Conservation (phyloP, 2,113 vertebrate species). For the Lethenteron camtschaticum region DNA sequence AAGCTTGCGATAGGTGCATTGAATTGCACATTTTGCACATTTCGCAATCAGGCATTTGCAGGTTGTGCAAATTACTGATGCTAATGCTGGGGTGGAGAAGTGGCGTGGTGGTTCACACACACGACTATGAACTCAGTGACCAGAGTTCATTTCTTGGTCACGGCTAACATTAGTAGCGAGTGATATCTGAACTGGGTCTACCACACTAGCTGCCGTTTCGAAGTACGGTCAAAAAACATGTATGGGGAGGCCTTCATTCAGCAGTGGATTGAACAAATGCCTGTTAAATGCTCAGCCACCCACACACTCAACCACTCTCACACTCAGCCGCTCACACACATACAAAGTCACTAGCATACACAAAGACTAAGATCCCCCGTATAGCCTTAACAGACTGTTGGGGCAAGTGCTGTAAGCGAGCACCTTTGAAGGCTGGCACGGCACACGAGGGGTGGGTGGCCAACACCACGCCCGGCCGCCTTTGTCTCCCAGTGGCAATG, state of each 20-base stretch:
- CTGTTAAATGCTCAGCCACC: background rate
- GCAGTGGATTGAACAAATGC: too few species aligned
- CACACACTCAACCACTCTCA: background rate
- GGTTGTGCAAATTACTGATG: too few species aligned
- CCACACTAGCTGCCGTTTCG: background rate
- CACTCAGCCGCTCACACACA: background rate
- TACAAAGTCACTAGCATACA: background rate
- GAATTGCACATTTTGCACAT: too few species aligned
- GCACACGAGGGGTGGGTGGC: background rate
- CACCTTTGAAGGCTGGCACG: background rate
- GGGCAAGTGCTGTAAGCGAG: background rate
- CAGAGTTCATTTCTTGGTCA: background rate
- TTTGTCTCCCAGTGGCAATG: background rate
- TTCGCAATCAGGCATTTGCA: too few species aligned
- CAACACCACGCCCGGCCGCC: background rate
- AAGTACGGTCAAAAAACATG: background rate
- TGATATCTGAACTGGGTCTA: background rate
- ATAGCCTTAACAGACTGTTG: background rate
- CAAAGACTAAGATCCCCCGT: background rate
- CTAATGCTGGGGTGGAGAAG: too few species aligned
- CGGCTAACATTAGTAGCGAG: background rate
- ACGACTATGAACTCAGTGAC: background rate
- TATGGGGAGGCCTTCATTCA: background rate
- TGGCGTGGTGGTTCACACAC: too few species aligned
- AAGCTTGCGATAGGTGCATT: too few species aligned